phyloP scores from a whole-genome alignment of 2,113 vertebrate species.

The Naja naja region DNA sequence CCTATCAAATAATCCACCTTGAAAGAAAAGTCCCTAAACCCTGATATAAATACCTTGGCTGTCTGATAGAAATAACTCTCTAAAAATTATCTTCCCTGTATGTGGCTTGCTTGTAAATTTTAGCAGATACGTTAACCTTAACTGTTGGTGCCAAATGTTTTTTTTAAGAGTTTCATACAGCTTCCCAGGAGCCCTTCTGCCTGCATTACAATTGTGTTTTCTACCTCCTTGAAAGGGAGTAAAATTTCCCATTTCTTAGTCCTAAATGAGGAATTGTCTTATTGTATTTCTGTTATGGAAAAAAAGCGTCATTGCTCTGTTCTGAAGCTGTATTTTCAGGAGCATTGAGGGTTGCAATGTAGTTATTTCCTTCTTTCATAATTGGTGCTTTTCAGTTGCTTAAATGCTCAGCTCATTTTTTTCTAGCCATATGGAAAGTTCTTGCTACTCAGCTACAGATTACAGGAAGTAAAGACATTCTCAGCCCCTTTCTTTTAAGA shows the following conservation, averaged over 20 bases:
- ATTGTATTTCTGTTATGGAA: background rate
- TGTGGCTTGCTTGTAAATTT: background rate
- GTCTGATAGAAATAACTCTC: background rate
- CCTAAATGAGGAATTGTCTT: background rate
- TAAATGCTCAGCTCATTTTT: background rate
- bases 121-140: background rate
- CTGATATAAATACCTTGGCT: background rate
- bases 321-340: background rate
- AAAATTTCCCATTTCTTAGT: background rate
- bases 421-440: background rate
- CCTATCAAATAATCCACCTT: background rate
- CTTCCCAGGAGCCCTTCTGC: background rate
- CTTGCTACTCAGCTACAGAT: background rate
- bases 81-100: background rate
- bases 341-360: background rate
- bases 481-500: conserved; percentile 13
- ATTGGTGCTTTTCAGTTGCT: background rate
- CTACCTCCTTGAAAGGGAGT: background rate
- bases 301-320: background rate
- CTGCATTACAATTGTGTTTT: background rate
- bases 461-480: conserved; percentile 20
- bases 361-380: conserved; percentile 1
- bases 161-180: no score
- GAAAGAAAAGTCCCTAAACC: background rate
- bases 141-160: background rate